Percentiles rank a stretch among this genome's conserved stretches.
These are phyloP conservation scores for Poecile atricapillus DNA, from an alignment of 2,113 vertebrate genomes.

Conservation along the genomic window DNA sequence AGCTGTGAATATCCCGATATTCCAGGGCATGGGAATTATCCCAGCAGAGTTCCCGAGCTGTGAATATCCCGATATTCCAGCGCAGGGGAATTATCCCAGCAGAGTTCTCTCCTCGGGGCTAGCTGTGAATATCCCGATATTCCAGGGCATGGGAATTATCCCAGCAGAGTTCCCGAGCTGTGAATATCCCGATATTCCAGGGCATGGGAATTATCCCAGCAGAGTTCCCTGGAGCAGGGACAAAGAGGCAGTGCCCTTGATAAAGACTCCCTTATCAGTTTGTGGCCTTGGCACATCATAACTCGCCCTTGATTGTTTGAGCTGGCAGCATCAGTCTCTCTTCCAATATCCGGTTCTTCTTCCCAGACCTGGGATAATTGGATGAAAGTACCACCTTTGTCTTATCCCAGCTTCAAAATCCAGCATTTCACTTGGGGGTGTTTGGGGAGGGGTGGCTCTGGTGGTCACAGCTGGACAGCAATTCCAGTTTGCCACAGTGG, in stretches of 20 bases:
- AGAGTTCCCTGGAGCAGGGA: neutral
- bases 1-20: neutral
- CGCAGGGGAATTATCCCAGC: too few species aligned
- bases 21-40: neutral
- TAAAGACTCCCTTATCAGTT: neutral
- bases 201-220: too few species aligned
- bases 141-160: neutral
- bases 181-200: too few species aligned
- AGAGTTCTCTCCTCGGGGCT: too few species aligned
- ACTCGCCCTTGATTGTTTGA: neutral
- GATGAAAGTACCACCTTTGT: neutral
- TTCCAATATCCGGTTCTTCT: neutral
- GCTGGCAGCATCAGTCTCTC: neutral
- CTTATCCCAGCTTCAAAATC: neutral
- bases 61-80: too few species aligned
- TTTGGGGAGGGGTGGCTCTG: neutral
- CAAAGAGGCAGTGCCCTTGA: neutral
- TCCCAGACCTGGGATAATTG: neutral
- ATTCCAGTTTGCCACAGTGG: neutral
- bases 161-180: neutral
- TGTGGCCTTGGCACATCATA: rapidly evolving
- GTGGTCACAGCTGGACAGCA: neutral
- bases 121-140: neutral
- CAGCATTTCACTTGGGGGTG: rapidly evolving
- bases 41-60: neutral